Evolutionary conservation across 2,113 vertebrate species (phyloP), one percentile per base, ranked within the genome.

Genomic region (Accipiter virgatus): DNA sequence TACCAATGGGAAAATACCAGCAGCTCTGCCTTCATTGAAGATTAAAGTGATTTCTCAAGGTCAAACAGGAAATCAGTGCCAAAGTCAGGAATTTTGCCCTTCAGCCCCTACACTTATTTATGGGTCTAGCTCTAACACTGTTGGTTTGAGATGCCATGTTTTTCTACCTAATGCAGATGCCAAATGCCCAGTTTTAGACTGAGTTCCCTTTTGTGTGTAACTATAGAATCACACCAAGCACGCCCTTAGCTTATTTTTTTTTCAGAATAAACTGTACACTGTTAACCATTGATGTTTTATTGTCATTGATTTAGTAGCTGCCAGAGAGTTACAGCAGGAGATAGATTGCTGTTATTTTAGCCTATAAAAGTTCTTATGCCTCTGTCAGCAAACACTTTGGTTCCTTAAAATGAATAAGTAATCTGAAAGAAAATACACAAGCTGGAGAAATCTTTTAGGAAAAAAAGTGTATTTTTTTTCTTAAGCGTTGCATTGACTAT

Each of bases 301-400:
- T 87, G 91, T 62, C 90, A 94, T 88, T 97, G 93, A 96, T 96
- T 96, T 97, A 97, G 90, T 77, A 86, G 86, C 89, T 96, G 88
- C 79, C 87, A 91, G 71, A 66, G 53, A 88, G 40, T 79, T 93
- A 79, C 58, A 97, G 84, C 74, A 95, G 73, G 86, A 95, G 91
- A 95, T 58, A 92, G 88, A 96, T 91, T 95, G 91, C 48, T 94
- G 93, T 88, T 95, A 91, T 96, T 94, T 95, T 95, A 91, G 78
- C 70, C 91, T 93, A 94, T 96, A 80, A 96, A 96, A 96, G 74
- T 53, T 61, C 93, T 93, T 90, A 81, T 62, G 71, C 92, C 42
- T 92, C 78, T 96, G 86, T 96, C 91, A 96, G 95, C 86, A 97
- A 97, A 93, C 73, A 74, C 79, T 97, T 93, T 52, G 18, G 56